Percentiles rank a stretch among this genome's conserved stretches.
Conservation (phyloP, 2,113 vertebrate species). For the Ochotona curzoniae region DNA sequence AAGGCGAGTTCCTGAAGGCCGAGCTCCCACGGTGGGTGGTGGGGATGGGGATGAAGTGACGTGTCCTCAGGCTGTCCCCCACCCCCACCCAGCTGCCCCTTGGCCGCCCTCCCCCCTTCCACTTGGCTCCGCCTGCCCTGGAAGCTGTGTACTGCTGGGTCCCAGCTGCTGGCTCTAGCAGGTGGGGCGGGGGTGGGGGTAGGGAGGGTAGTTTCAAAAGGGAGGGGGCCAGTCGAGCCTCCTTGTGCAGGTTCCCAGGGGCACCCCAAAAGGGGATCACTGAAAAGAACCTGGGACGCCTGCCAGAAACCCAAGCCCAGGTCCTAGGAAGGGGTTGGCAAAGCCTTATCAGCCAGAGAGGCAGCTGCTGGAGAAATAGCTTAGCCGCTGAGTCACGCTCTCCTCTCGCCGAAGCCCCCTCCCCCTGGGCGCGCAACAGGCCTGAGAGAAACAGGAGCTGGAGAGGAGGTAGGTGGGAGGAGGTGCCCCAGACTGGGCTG, state of each 20-base stretch:
- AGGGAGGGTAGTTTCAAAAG: too few relatives aligned
- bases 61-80: constrained; percentile 12
- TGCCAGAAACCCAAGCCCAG: constrained; percentile 30
- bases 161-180: constrained; percentile 82
- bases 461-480: not conserved
- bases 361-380: constrained; percentile 79
- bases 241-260: not conserved
- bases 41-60: not conserved
- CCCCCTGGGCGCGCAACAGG: not conserved
- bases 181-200: constrained; percentile 76
- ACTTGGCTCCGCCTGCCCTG: constrained; percentile 83
- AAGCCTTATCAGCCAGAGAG: constrained; percentile 74
- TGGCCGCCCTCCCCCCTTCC: constrained; percentile 86
- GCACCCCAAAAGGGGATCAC: not conserved
- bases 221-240: not conserved
- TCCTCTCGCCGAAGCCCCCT: constrained; percentile 40
- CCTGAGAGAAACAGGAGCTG: not conserved
- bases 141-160: constrained; percentile 83
- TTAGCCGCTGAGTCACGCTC: constrained; percentile 70
- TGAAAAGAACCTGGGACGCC: not conserved
- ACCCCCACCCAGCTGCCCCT: constrained; percentile 82
- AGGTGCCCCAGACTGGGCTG: constrained; percentile 43
- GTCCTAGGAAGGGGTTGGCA: constrained; percentile 64
- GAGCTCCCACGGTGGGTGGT: not conserved
- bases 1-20: not conserved